Evolutionary conservation across 2,113 vertebrate species (phyloP), one percentile per base, ranked within the genome.

Genomic region (Columba livia): DNA sequence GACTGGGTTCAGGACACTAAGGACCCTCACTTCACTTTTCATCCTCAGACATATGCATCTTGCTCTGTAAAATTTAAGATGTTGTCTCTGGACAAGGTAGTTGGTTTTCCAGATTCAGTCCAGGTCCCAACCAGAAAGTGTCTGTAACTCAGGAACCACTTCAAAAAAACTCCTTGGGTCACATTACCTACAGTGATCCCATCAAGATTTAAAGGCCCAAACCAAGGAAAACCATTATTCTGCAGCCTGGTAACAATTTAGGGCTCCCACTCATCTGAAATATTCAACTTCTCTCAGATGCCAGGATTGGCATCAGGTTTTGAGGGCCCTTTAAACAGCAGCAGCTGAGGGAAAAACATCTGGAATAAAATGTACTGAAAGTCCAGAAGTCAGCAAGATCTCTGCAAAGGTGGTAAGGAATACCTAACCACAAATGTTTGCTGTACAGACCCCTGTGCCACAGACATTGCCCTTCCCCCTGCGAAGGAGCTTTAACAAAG

Each of bases 141-240:
- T 73, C 2, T 73, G 42, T 60, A 90, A 78, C 60, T 83, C 40
- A 92, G 69, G 34, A 96, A 80, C 14, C 23, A 90, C 74, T 90
- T 56, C 36, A 69, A 88, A 77, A 62, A 13, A 10, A 2, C 5
- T 24, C 23, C 38, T n/a, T 70, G 79, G 23, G 64, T 73, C 54
- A 73, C 40, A 66, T 79, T 93, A 88, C 32, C 69, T 75, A 44
- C 42, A 60, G 24, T 38, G 53, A 93, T 69, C 44, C 79, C 79
- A 88, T 75, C 62, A 93, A n/a, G 25, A 14, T 88, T 79, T 70
- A 78, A 90, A 73, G 64, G 19, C 15, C 26, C 31, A 50, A 70
- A 90, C 50, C 79, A 97, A 95, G 79, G 15, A 83, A 17, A 65
- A 69, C 12, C 36, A 67, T 88, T 93, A 73, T 85, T 69, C 40